Evolutionary conservation across 2,797 vertebrate species (phyloP).

Genomic region (Rallus crepitans): DNA sequence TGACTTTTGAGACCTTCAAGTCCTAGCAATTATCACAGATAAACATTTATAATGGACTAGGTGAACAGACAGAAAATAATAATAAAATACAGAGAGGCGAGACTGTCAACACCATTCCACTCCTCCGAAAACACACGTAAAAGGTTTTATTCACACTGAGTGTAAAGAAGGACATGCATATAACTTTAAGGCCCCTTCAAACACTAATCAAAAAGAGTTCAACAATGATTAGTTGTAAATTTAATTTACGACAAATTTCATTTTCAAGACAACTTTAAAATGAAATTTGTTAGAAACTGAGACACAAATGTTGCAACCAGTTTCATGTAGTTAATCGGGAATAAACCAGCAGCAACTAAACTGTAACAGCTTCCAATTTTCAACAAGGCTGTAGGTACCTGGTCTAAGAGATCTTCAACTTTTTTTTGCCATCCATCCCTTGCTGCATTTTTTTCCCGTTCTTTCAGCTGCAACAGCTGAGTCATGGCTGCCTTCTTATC

Average conservation of each 20-base stretch:
- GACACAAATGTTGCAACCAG: neutral
- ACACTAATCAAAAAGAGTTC: neutral
- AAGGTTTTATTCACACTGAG: neutral
- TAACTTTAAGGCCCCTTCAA: neutral
- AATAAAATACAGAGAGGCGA: neutral
- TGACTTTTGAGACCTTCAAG: neutral
- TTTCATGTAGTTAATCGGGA: neutral
- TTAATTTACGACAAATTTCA: too few species aligned
- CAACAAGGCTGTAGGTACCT: constrained; percentile 81
- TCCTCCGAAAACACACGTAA: neutral
- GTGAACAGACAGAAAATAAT: neutral
- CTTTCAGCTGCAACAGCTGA: constrained; percentile 92
- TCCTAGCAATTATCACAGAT: neutral
- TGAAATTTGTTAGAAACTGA: too few species aligned
- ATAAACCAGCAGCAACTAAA: neutral
- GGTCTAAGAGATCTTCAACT: constrained; percentile 96
- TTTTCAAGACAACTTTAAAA: too few species aligned
- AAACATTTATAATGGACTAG: neutral
- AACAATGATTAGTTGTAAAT: neutral
- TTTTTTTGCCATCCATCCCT: constrained; percentile 97
- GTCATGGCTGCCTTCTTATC: constrained; percentile 90
- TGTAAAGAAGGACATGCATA: neutral
- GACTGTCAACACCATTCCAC: neutral
- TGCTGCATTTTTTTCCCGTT: constrained; percentile 90
- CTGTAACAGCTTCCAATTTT: neutral